Evolutionary conservation across 2,888 invertebrate genomes (phyloP).

Genomic region (Drosophila affinis): DNA sequence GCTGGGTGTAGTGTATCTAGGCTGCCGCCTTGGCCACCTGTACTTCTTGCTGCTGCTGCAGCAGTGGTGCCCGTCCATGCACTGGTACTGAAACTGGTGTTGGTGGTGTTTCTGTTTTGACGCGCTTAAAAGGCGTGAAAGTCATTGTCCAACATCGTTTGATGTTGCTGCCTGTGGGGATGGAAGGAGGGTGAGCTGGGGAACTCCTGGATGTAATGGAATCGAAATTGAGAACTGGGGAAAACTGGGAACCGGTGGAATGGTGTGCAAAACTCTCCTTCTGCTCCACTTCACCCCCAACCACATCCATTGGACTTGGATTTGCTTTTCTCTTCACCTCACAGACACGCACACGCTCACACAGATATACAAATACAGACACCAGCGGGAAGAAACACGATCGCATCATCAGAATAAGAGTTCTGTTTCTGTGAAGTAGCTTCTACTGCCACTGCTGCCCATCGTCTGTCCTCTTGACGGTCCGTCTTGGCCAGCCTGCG

Average conservation of each 20-base stretch:
- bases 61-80: neutral
- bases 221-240: slow-evolving; percentile 26
- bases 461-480: slow-evolving; percentile 45
- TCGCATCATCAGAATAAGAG: slow-evolving; percentile 67
- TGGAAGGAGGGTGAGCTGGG: slow-evolving; percentile 11
- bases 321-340: slow-evolving; percentile 25
- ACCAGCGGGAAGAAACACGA: slow-evolving; percentile 42
- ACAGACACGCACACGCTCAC: slow-evolving; percentile 16
- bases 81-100: neutral
- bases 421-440: slow-evolving; percentile 69
- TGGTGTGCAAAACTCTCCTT: slow-evolving; percentile 37
- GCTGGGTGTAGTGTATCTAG: slow-evolving; percentile 9
- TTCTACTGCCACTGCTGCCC: slow-evolving; percentile 47
- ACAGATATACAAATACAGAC: slow-evolving; percentile 11
- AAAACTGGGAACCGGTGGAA: slow-evolving; percentile 18
- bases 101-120: slow-evolving; percentile 61
- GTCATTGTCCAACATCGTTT: slow-evolving; percentile 70
- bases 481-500: slow-evolving; percentile 62
- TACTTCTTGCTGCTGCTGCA: slow-evolving; percentile 4
- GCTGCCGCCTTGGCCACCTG: neutral
- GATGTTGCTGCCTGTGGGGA: slow-evolving; percentile 33
- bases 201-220: slow-evolving; percentile 50
- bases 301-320: slow-evolving; percentile 10
- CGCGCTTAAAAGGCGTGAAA: slow-evolving; percentile 79
- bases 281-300: slow-evolving; percentile 5